Base-by-base conservation (phyloP, 2,113 vertebrate species). In the Pipa parva region DNA sequence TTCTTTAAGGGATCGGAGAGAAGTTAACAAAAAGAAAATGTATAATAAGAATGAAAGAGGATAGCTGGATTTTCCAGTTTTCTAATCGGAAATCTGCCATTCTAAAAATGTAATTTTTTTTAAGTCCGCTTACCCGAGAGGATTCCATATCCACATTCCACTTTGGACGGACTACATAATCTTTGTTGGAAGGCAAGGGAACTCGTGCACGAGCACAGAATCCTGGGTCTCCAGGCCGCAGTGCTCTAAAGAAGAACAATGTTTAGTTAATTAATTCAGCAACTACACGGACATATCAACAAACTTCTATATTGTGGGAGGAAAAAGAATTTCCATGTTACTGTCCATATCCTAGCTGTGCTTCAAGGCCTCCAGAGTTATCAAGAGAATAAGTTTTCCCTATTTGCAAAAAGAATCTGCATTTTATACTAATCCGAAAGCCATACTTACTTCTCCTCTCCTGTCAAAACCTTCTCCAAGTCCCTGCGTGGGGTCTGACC, bases 101-200 rank as follows among this genome's bases (percentile, higher is more conserved):
- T 21, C 7, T 49, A 49, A 49, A 24, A 21, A 49, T 1, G 22
- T 8, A 42, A 12, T 22, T 17, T 9, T n/a, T n/a, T n/a, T n/a
- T n/a, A n/a, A n/a, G n/a, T n/a, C n/a, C n/a, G 78, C 92, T 93
- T 80, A 98, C 97, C 89, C 97, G 79, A 78, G 82, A 95, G 2
- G 92, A 88, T 37, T 99, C 96, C 71, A 88, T 84, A 72, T 99
- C 97, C 39, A 98, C 90, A 2, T 98, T 99, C 96, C 97, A 99
- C 63, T 98, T 99, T 55, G 96, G 97, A 56, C 96, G 91, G 8
- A 99, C 96, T 1, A 99, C 97, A 0, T 99, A 98, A 83, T 99
- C 97, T 73, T 98, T 97, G 83, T 99, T 99, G 59, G 96, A 99
- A 6, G 97, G 97, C 93, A 98, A 92, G 0, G 96, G 97, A 6